A percentile compares a stretch with the other conserved stretches of the same genome.
Evolutionary conservation across 2,797 vertebrate species (phyloP).

Genomic region (Hypotaenidia okinawae): DNA sequence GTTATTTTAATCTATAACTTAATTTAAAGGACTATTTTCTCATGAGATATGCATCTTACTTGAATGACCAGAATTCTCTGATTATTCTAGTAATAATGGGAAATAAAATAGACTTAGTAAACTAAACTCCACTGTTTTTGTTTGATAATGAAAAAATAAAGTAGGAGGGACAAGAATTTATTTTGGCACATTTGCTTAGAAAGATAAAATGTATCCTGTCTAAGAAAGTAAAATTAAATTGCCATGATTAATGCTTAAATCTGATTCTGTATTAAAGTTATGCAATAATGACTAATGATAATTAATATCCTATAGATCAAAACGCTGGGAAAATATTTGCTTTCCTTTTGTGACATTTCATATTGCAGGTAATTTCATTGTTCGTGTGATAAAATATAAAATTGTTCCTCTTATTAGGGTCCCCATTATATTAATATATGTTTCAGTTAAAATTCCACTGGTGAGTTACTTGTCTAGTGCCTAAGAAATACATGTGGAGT

Average conservation of each 20-base stretch:
- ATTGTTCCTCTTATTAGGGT: background rate
- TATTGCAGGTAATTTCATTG: conserved; percentile 11
- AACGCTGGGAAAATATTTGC: conserved; percentile 29
- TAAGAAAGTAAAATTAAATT: conserved; percentile 43
- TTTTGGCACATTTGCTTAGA: conserved; percentile 25
- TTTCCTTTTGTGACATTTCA: background rate
- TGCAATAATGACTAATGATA: background rate
- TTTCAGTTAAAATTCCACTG: background rate
- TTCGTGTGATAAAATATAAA: background rate
- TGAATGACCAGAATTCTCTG: conserved; percentile 10
- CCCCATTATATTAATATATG: background rate
- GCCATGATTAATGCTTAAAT: conserved; percentile 9
- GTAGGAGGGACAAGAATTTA: background rate
- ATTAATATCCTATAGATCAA: background rate
- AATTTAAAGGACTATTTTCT: background rate
- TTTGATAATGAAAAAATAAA: conserved; percentile 19
- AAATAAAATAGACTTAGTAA: conserved; percentile 12
- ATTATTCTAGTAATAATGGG: conserved; percentile 12
- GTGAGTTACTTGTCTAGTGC: background rate
- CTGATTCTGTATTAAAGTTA: background rate
- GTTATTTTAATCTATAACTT: conserved; percentile 22
- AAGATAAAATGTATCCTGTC: background rate
- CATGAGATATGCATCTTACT: conserved; percentile 47
- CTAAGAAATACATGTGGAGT: rapidly evolving
- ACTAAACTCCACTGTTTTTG: background rate